Conservation (phyloP, 1,140 invertebrate species). For the Euwallacea similis region DNA sequence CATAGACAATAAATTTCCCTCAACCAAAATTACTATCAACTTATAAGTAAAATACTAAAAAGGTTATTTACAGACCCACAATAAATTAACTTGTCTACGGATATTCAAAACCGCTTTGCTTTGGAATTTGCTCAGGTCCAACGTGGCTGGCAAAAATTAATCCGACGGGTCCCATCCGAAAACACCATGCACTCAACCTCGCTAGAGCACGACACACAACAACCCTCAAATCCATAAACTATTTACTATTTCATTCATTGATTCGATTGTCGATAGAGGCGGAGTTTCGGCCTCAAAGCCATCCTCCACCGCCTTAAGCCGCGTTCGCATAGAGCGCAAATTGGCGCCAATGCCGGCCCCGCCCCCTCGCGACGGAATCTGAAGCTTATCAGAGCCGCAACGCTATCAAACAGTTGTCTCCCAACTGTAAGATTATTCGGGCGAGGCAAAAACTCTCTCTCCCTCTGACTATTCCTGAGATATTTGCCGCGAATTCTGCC, state of each 20-base stretch:
- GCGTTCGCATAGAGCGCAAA: conserved; percentile 27
- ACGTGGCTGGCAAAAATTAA: conserved; percentile 1
- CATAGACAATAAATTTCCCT: too few species aligned
- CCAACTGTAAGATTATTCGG: conserved; percentile 38
- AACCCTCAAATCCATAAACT: conserved; percentile 44
- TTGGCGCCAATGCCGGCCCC: conserved; percentile 20
- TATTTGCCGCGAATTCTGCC: not conserved
- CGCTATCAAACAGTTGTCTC: conserved; percentile 47
- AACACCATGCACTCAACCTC: not conserved
- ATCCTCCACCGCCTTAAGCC: conserved; percentile 35
- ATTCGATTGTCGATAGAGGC: conserved; percentile 46
- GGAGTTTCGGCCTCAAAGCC: conserved; percentile 11
- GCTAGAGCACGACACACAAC: conserved; percentile 21
- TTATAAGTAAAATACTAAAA: too few species aligned
- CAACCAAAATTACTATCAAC: too few species aligned
- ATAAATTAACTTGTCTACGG: too few species aligned
- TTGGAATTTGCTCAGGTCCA: not conserved
- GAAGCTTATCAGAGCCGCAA: conserved; percentile 44
- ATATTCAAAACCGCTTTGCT: not conserved
- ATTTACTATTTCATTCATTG: conserved; percentile 50
- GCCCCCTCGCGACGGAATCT: conserved; percentile 31
- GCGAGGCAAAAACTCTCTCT: not conserved
- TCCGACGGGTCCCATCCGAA: not conserved
- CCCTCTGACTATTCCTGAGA: not conserved
- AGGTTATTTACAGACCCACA: too few species aligned